Conservation (phyloP, 30 jellyfish, hydroid and myxozoan genomes). For the Aurelia sp. region DNA sequence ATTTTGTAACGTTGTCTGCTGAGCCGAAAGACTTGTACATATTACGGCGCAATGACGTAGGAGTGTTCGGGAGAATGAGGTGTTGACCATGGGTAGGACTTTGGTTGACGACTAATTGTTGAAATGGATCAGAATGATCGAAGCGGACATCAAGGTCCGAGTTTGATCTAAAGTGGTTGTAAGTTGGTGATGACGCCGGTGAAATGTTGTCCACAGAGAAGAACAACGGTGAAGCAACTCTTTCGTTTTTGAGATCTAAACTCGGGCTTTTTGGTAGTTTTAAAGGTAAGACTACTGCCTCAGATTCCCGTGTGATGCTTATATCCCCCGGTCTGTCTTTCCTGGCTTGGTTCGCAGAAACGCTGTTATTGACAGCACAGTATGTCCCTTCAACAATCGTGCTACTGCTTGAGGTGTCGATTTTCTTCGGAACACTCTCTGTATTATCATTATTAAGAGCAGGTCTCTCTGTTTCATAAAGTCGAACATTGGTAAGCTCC, state of each 20-base stretch:
- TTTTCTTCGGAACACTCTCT: not conserved
- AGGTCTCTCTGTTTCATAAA: not conserved
- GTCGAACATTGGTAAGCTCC: not conserved
- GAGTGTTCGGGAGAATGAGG: conserved; percentile 47
- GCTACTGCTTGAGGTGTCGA: not conserved
- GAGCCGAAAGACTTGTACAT: conserved; percentile 4
- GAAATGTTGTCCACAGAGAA: conserved; percentile 34
- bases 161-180: conserved; percentile 21
- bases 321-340: too few relatives aligned
- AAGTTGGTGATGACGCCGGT: conserved; percentile 2
- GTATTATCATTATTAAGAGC: not conserved
- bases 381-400: not conserved
- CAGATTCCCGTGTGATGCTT: conserved; percentile 15
- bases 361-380: not conserved
- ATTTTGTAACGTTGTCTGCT: conserved; percentile 13
- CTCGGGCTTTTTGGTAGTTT: conserved; percentile 59
- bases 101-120: conserved; percentile 6
- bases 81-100: not conserved
- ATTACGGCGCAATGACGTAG: conserved; percentile 24
- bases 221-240: conserved; percentile 60
- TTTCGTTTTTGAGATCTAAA: conserved; percentile 32
- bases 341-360: too few relatives aligned
- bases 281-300: conserved; percentile 10
- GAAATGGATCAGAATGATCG: conserved; percentile 17
- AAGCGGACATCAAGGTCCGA: conserved; percentile 15